These are phyloP conservation scores for Dromaius novaehollandiae DNA, from an alignment of 2,113 vertebrate species.

Conservation along the genomic window DNA sequence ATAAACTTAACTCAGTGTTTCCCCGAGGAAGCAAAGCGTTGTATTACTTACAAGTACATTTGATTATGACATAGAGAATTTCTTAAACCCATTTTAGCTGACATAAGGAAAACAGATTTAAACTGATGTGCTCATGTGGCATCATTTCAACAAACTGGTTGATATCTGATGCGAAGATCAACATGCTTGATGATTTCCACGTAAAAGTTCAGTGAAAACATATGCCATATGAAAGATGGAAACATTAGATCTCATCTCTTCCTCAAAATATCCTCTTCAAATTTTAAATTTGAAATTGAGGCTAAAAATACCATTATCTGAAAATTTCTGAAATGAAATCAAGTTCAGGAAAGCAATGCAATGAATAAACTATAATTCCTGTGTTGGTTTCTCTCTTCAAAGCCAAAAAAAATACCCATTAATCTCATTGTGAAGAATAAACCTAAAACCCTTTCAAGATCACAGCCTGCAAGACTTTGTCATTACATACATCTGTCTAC, in stretches of 20 bases:
- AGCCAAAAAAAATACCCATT: not conserved
- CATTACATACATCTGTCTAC: not conserved
- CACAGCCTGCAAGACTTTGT: not conserved
- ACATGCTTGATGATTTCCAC: not conserved
- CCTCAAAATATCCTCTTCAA: not conserved
- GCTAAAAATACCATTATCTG: not conserved
- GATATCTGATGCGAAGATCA: not conserved
- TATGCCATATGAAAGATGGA: not conserved
- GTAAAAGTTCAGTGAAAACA: not conserved
- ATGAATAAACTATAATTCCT: not conserved
- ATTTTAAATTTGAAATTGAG: not conserved
- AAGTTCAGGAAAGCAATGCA: not conserved
- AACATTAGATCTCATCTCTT: not conserved
- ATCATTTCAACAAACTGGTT: not conserved
- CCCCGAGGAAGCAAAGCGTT: conserved; percentile 27
- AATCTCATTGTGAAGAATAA: not conserved
- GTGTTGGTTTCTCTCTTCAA: not conserved
- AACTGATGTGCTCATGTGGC: not conserved
- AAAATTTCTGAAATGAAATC: not conserved
- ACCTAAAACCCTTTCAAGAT: not conserved
- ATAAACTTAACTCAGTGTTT: conserved; percentile 22
- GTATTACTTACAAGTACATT: conserved; percentile 38
- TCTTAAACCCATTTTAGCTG: not conserved
- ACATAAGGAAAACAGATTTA: conserved; percentile 17
- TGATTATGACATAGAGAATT: conserved; percentile 1